Conservation (phyloP, 2,888 invertebrate species). For the Volucella bombylans region DNA sequence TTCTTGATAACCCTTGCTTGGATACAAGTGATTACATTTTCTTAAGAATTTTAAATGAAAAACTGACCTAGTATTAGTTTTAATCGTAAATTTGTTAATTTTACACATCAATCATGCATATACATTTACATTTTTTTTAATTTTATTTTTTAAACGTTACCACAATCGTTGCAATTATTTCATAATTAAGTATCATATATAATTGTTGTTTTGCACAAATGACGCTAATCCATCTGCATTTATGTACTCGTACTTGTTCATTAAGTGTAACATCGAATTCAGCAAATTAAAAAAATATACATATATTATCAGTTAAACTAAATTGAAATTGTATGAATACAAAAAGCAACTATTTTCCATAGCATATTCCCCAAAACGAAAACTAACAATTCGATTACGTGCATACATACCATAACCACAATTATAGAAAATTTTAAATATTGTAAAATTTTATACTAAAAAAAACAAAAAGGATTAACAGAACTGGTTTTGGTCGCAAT, state of each 20-base stretch:
- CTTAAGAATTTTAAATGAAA: conserved; percentile 51
- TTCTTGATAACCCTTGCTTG: conserved; percentile 39
- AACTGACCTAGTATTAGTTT: conserved; percentile 59
- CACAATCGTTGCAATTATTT: conserved; percentile 32
- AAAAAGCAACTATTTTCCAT: conserved; percentile 36
- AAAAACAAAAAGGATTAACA: neutral
- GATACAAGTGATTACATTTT: conserved; percentile 42
- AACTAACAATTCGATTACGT: conserved; percentile 42
- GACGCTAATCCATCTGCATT: conserved; percentile 28
- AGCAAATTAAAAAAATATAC: conserved; percentile 7
- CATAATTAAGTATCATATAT: conserved; percentile 12
- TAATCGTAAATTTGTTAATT: conserved; percentile 60
- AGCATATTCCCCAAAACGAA: conserved; percentile 38
- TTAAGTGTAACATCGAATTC: conserved; percentile 59
- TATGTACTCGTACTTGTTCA: conserved; percentile 9
- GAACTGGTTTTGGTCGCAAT: conserved; percentile 44
- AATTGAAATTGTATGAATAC: conserved; percentile 10
- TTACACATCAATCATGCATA: conserved; percentile 33
- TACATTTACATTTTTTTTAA: conserved; percentile 2
- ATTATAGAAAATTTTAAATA: conserved; percentile 46
- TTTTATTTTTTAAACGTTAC: conserved; percentile 25
- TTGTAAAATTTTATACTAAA: conserved; percentile 68
- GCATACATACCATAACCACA: conserved; percentile 19
- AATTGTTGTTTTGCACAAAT: conserved; percentile 51
- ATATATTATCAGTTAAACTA: neutral